Conservation (phyloP, 2,113 vertebrate genomes). For the Tyrannus savana region DNA sequence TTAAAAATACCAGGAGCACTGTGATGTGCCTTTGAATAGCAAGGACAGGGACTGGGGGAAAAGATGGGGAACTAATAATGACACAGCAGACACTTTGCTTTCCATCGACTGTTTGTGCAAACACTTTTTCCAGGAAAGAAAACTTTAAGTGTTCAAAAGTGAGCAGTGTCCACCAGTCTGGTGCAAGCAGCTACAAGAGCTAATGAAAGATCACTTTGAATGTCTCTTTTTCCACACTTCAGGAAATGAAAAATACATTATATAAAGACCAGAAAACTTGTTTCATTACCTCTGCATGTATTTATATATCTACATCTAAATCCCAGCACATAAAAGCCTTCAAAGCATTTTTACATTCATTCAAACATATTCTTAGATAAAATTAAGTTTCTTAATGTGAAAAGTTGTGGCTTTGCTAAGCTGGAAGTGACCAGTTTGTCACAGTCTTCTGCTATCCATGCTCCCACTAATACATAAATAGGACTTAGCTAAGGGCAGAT, state of each 20-base stretch:
- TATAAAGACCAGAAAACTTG: neutral
- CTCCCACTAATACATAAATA: neutral
- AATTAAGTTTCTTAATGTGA: neutral
- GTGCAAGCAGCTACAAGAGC: neutral
- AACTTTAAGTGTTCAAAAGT: neutral
- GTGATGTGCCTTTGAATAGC: neutral
- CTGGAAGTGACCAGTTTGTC: neutral
- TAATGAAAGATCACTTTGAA: neutral
- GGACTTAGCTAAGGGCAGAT: neutral
- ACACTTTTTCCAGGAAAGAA: neutral
- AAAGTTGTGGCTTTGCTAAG: neutral
- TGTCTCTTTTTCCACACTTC: neutral
- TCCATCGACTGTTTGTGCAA: neutral
- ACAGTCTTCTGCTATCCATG: neutral
- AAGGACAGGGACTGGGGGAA: neutral
- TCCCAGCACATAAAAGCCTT: neutral
- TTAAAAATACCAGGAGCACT: neutral
- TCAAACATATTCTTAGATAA: neutral
- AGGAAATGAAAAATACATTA: neutral
- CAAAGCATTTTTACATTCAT: neutral
- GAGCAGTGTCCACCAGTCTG: neutral
- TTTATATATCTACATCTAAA: neutral
- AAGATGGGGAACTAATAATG: neutral
- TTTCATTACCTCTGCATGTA: neutral
- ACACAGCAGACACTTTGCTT: neutral